phyloP scores from a whole-genome alignment of 1,140 invertebrate species.

The Nomia melanderi region DNA sequence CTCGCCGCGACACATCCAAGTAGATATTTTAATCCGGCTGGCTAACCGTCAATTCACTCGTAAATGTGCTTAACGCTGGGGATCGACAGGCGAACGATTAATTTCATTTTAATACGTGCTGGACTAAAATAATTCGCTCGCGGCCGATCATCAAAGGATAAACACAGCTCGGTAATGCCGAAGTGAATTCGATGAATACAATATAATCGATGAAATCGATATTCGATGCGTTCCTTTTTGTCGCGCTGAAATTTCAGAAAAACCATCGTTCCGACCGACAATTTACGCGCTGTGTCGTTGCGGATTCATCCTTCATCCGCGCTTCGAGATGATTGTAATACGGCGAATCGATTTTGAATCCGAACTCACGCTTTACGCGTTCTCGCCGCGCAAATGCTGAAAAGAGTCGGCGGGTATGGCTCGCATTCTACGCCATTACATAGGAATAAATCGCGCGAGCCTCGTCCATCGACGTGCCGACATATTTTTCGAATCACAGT shows the following conservation, averaged over 20 bases:
- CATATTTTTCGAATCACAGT: constrained; percentile 8
- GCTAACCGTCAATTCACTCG: neutral
- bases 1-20: neutral
- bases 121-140: too few species aligned
- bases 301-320: neutral
- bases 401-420: too few species aligned
- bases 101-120: constrained; percentile 26
- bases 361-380: neutral
- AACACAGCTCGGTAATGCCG: too few species aligned
- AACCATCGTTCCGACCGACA: too few species aligned
- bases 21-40: constrained; percentile 18
- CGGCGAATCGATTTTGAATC: neutral
- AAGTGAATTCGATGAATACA: too few species aligned
- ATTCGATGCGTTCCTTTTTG: constrained; percentile 12
- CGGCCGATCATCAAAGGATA: too few species aligned
- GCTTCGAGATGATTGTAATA: neutral
- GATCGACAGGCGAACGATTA: too few species aligned
- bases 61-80: neutral
- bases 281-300: too few species aligned
- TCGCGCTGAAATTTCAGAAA: constrained; percentile 26
- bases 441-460: too few species aligned
- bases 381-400: too few species aligned
- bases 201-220: too few species aligned
- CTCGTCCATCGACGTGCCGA: neutral
- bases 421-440: too few species aligned